Evolutionary conservation across 1,140 invertebrate species (phyloP).

Genomic region (Drosophila yakuba): DNA sequence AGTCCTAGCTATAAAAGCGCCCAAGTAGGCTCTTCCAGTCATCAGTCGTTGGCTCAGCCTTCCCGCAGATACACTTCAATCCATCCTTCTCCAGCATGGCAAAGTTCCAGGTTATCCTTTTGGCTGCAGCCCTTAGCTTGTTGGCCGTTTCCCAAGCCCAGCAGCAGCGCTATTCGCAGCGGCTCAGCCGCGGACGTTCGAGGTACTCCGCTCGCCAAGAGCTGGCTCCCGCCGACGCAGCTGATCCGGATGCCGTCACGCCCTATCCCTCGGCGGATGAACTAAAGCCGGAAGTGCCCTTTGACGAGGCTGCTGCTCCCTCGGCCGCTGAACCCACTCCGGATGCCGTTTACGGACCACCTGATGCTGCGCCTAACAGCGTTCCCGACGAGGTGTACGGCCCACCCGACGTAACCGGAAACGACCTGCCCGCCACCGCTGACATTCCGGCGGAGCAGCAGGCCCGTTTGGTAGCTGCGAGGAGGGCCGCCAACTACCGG

Average conservation of each 20-base stretch:
- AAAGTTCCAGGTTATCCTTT: slow-evolving; percentile 60
- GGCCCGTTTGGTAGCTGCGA: slow-evolving; percentile 66
- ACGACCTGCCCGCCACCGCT: slow-evolving; percentile 65
- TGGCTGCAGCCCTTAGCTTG: slow-evolving; percentile 45
- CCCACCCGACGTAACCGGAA: slow-evolving; percentile 68
- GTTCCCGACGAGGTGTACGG: slow-evolving; percentile 77
- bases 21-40: slow-evolving; percentile 19
- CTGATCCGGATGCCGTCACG: slow-evolving; percentile 64
- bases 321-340: slow-evolving; percentile 60
- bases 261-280: slow-evolving; percentile 79
- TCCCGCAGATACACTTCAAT: slow-evolving; percentile 32
- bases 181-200: slow-evolving; percentile 59
- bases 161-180: slow-evolving; percentile 54
- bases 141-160: slow-evolving; percentile 53
- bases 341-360: slow-evolving; percentile 77
- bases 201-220: slow-evolving; percentile 75
- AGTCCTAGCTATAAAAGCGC: slow-evolving; percentile 72
- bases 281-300: slow-evolving; percentile 77
- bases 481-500: slow-evolving; percentile 61
- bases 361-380: slow-evolving; percentile 66
- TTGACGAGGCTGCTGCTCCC: slow-evolving; percentile 69
- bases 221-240: slow-evolving; percentile 55
- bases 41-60: slow-evolving; percentile 62
- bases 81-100: slow-evolving; percentile 39
- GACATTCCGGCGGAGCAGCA: slow-evolving; percentile 69